These are phyloP conservation scores for Dipodomys spectabilis DNA, from an alignment of 2,113 vertebrate species.

Conservation along the genomic window DNA sequence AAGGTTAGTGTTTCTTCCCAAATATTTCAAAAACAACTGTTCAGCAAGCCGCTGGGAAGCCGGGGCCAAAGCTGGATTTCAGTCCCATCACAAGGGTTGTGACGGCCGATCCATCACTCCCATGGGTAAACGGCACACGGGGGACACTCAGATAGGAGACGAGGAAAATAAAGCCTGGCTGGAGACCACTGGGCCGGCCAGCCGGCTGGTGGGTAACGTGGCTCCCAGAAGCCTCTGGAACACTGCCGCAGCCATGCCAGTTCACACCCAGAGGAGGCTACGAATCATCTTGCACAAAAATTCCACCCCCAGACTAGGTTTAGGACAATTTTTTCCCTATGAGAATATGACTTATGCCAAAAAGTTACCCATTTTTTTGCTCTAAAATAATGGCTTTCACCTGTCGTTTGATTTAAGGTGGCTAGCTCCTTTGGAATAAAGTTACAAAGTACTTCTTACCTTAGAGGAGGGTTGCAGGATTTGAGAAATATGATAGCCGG, in stretches of 20 bases:
- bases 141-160: slow-evolving; percentile 67
- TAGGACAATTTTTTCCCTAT: slow-evolving; percentile 48
- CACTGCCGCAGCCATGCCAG: slow-evolving; percentile 60
- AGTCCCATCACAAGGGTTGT: not conserved
- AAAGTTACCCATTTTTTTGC: slow-evolving; percentile 32
- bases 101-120: slow-evolving; percentile 49
- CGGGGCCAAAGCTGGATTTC: slow-evolving; percentile 32
- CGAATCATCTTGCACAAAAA: slow-evolving; percentile 54
- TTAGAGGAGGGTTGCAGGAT: slow-evolving; percentile 33
- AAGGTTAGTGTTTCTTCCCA: slow-evolving; percentile 3
- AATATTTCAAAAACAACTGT: slow-evolving; percentile 47
- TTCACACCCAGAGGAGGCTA: slow-evolving; percentile 53
- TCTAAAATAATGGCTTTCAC: slow-evolving; percentile 50
- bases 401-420: slow-evolving; percentile 58
- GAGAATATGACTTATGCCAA: slow-evolving; percentile 50
- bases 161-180: slow-evolving; percentile 69
- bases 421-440: slow-evolving; percentile 46
- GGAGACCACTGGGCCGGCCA: slow-evolving; percentile 65
- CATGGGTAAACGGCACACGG: slow-evolving; percentile 26
- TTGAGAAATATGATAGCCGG: not conserved
- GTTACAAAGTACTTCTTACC: slow-evolving; percentile 14
- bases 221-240: not conserved
- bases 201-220: slow-evolving; percentile 55
- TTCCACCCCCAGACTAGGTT: slow-evolving; percentile 16
- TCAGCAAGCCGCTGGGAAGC: slow-evolving; percentile 16